Conservation (phyloP, 2,797 vertebrate species). For the Gouania willdenowi region DNA sequence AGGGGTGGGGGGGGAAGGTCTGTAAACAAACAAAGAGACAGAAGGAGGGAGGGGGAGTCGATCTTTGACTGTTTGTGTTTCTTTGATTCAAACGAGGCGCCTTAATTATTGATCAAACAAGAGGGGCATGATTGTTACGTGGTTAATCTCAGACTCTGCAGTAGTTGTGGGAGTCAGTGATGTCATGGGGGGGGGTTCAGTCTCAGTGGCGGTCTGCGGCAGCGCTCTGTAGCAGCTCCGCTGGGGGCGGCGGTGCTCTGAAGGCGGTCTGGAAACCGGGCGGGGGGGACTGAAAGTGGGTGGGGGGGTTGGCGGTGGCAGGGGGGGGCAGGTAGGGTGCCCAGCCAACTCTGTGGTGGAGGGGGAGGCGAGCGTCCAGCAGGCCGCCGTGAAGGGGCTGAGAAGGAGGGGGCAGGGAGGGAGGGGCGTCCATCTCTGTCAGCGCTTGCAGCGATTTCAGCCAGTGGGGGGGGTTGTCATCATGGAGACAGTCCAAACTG, state of each 20-base stretch:
- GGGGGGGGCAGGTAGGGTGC: constrained; percentile 84
- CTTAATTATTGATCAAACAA: too few species aligned
- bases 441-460: constrained; percentile 98
- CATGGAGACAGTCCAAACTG: constrained; percentile 98
- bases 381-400: constrained; percentile 82
- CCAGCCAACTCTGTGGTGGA: constrained; percentile 97
- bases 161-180: constrained; percentile 56
- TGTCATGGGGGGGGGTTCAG: too few species aligned
- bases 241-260: constrained; percentile 96
- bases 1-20: too few species aligned
- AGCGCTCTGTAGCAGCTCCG: constrained; percentile 99
- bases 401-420: constrained; percentile 72
- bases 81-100: too few species aligned
- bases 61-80: too few species aligned
- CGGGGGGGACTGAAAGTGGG: constrained; percentile 92
- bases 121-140: constrained; percentile 75
- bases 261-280: constrained; percentile 98
- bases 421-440: constrained; percentile 95
- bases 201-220: constrained; percentile 97
- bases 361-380: constrained; percentile 83
- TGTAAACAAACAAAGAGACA: constrained; percentile 59
- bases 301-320: constrained; percentile 87
- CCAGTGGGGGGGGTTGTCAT: constrained; percentile 99
- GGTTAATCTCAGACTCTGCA: constrained; percentile 78
- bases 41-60: constrained; percentile 59